phyloP scores from a whole-genome alignment of 2,888 invertebrate genomes.

The Carabus problematicus region DNA sequence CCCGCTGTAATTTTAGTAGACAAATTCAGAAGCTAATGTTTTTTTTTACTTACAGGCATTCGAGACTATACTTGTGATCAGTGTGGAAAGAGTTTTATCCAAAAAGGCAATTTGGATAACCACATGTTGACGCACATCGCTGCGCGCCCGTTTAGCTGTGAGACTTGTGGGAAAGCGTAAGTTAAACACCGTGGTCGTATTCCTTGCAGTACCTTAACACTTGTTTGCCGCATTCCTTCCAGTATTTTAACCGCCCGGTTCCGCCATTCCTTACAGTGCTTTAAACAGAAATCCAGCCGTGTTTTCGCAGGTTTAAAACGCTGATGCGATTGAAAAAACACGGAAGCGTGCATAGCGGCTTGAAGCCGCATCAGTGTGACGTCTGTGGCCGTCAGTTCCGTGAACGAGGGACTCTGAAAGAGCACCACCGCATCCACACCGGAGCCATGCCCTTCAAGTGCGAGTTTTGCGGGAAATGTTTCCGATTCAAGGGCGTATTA shows the following conservation, averaged over 20 bases:
- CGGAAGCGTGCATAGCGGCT: slow-evolving; percentile 65
- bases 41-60: too few species aligned
- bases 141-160: slow-evolving; percentile 61
- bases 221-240: too few species aligned
- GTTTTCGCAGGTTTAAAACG: slow-evolving; percentile 65
- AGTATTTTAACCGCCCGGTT: too few species aligned
- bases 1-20: too few species aligned
- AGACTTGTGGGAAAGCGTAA: slow-evolving; percentile 61
- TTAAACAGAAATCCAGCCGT: too few species aligned
- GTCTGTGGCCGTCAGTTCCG: slow-evolving; percentile 69
- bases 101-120: slow-evolving; percentile 66
- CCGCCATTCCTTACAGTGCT: too few species aligned
- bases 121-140: slow-evolving; percentile 65
- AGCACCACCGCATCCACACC: slow-evolving; percentile 78
- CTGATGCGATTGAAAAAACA: slow-evolving; percentile 65
- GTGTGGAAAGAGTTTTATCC: slow-evolving; percentile 67
- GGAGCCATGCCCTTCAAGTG: slow-evolving; percentile 81
- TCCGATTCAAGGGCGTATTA: slow-evolving; percentile 77
- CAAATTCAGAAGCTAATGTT: too few species aligned
- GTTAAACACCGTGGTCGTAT: too few species aligned
- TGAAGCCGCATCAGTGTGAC: slow-evolving; percentile 68
- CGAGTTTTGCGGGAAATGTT: slow-evolving; percentile 76
- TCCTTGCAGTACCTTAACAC: too few species aligned
- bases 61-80: slow-evolving; percentile 65
- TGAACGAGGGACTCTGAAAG: slow-evolving; percentile 74